phyloP scores from a whole-genome alignment of 2,797 vertebrate genomes.

The Anabacerthia variegaticeps region DNA sequence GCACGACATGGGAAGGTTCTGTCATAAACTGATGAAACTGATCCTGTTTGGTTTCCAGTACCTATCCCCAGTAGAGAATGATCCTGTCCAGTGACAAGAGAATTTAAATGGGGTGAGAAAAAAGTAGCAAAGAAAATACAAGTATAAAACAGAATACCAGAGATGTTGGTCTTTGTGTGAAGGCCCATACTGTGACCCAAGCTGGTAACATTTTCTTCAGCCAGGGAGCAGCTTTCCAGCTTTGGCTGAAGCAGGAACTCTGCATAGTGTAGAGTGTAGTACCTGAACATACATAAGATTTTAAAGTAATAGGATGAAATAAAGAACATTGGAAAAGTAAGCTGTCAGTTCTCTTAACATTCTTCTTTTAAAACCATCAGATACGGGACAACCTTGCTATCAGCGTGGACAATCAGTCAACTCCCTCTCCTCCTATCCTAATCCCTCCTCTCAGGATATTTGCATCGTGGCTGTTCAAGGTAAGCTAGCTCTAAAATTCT shows the following conservation, averaged over 20 bases:
- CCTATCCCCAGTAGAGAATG: background rate
- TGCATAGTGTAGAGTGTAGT: accelerated
- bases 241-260: background rate
- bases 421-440: constrained; percentile 87
- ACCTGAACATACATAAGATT: background rate
- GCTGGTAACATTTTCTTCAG: background rate
- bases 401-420: constrained; percentile 92
- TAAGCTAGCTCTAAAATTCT: constrained; percentile 48
- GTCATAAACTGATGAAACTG: background rate
- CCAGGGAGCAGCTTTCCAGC: background rate
- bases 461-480: constrained; percentile 97
- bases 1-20: background rate
- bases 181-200: background rate
- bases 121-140: background rate
- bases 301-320: background rate
- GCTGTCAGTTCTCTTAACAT: background rate
- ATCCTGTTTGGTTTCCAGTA: background rate
- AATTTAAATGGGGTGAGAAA: background rate
- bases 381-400: constrained; percentile 97
- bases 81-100: background rate
- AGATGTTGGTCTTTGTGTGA: background rate
- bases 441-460: constrained; percentile 97
- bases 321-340: background rate
- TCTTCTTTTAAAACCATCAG: constrained; percentile 67
- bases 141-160: background rate